Base-by-base conservation (phyloP, 2,888 invertebrate species). In the Callimorpha dominula region DNA sequence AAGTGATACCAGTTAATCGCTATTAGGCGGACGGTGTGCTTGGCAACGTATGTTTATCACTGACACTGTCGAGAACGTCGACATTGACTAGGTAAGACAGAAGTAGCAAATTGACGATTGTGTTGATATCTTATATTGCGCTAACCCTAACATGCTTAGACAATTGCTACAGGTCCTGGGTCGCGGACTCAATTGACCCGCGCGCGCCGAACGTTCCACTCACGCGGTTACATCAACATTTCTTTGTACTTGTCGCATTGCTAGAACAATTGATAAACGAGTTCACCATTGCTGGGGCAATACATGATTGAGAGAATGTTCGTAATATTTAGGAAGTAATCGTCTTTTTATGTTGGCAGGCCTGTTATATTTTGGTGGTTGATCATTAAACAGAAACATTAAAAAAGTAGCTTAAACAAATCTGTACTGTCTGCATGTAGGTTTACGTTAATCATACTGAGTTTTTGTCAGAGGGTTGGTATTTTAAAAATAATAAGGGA, bases 131-230 rank as follows among this genome's bases (percentile, higher is more conserved):
- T 6, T 3, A 57, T 1, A 68, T 46, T 9, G 57, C n/a, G 67
- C 31, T 54, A 74, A 71, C 71, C 71, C 60, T 71, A 68, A 54
- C 15, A 31, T 74, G 72, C 46, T 72, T 43, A 73, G 72, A 67
- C 78, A 82, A 76, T 79, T 75, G 76, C 42, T 46, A 42, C 42
- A 70, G 80, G 76, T 77, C 78, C 42, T 69, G 73, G 72, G 79
- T 71, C 65, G 70, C 49, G 50, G 71, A 49, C 71, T 65, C 74
- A 71, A 77, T 78, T 78, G 80, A 80, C 77, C 76, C 74, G 76
- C 69, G 74, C 72, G 75, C 70, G 70, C 68, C 68, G 20, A 67
- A 43, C 69, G 66, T 57, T 52, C 63, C 49, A 62, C 66, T 65
- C 65, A 62, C 54, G 65, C 57, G 50, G 20, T 54, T 68, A 64